Percentiles rank a stretch among this genome's conserved stretches.
phyloP scores from a whole-genome alignment of 2,797 vertebrate species.

The Aplochiton taeniatus region DNA sequence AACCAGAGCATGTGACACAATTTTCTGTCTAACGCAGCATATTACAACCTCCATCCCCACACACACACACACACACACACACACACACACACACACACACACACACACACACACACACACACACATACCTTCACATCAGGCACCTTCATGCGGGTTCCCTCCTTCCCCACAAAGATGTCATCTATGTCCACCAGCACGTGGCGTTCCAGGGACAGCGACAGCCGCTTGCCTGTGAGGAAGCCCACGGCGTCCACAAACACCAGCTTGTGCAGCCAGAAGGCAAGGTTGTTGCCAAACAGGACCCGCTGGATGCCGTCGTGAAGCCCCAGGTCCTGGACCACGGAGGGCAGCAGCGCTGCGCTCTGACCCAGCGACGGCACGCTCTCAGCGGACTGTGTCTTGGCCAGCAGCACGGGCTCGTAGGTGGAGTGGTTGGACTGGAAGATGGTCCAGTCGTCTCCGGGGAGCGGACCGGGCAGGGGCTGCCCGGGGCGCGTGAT shows the following conservation, averaged over 20 bases:
- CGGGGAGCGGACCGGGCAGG: slow-evolving; percentile 89
- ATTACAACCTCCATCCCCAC: not conserved
- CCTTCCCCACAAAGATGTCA: slow-evolving; percentile 98
- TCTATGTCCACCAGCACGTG: slow-evolving; percentile 96
- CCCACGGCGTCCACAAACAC: slow-evolving; percentile 95
- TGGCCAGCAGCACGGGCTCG: slow-evolving; percentile 92
- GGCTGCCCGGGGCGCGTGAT: slow-evolving; percentile 92
- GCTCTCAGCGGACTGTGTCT: slow-evolving; percentile 90
- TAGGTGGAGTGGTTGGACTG: slow-evolving; percentile 99
- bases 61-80: not conserved
- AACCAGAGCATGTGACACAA: no score
- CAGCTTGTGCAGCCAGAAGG: slow-evolving; percentile 97
- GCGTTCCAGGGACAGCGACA: slow-evolving; percentile 92
- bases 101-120: not conserved
- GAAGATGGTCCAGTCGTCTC: slow-evolving; percentile 98
- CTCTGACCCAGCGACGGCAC: slow-evolving; percentile 85
- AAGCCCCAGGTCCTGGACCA: slow-evolving; percentile 97
- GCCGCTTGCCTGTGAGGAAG: slow-evolving; percentile 93
- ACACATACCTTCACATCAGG: slow-evolving; percentile 91
- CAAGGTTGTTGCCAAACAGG: slow-evolving; percentile 96
- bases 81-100: not conserved
- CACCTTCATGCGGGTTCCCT: slow-evolving; percentile 98
- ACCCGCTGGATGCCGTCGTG: slow-evolving; percentile 96
- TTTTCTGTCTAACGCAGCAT: not conserved
- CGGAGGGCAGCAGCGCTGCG: slow-evolving; percentile 88